These are phyloP conservation scores for Cryptoprocta ferox DNA, from an alignment of 2,797 vertebrate genomes.

Conservation along the genomic window DNA sequence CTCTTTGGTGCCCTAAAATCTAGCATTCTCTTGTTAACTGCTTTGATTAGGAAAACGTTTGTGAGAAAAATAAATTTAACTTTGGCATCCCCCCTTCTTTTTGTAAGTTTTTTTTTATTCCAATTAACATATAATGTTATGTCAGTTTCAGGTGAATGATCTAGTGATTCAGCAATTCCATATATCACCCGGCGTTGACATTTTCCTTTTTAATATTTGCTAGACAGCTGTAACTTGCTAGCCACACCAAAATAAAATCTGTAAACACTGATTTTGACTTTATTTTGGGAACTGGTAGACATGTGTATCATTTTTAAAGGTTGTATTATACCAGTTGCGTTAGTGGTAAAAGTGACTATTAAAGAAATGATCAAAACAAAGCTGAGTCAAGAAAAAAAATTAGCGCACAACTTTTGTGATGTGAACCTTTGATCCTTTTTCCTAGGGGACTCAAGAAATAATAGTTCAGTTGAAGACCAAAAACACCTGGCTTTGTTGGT, in stretches of 20 bases:
- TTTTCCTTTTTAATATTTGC: constrained; percentile 46
- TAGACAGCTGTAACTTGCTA: not conserved
- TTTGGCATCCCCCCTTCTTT: not conserved
- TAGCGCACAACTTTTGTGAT: not conserved
- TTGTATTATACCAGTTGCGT: not conserved
- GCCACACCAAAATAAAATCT: constrained; percentile 25
- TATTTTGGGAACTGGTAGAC: not conserved
- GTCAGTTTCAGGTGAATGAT: not conserved
- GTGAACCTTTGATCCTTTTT: constrained; percentile 56
- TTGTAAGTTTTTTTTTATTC: not conserved
- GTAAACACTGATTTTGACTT: not conserved
- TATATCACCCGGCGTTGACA: not conserved
- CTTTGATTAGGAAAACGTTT: not conserved
- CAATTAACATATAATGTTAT: not conserved
- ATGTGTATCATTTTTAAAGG: not conserved
- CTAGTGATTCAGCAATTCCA: not conserved
- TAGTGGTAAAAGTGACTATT: not conserved
- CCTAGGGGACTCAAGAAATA: constrained; percentile 93
- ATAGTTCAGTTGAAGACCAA: constrained; percentile 94
- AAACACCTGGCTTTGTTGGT: constrained; percentile 97
- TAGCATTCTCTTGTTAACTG: not conserved
- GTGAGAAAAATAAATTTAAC: not conserved
- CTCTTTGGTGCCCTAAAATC: not conserved
- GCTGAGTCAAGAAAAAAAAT: not conserved
- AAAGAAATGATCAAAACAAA: not conserved